Conservation (phyloP, 2,888 invertebrate species). For the Cacoxenus indagator region DNA sequence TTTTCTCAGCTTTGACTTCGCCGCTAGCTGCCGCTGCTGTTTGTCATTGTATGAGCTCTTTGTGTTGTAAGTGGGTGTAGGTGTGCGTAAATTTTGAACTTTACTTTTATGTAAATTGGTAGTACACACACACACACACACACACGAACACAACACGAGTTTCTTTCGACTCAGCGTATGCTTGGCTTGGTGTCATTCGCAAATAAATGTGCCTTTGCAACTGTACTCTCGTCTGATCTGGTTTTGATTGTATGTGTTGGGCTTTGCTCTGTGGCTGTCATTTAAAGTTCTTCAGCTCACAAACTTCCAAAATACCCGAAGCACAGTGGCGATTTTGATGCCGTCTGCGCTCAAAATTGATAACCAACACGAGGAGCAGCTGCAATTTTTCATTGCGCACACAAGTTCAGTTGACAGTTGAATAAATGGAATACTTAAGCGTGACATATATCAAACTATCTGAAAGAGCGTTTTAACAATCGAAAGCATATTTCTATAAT, state of each 20-base stretch:
- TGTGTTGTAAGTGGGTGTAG: not conserved
- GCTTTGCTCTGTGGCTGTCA: constrained; percentile 8
- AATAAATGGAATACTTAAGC: too few relatives aligned
- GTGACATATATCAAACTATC: too few relatives aligned
- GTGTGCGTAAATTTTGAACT: constrained; percentile 43
- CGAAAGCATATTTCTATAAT: too few relatives aligned
- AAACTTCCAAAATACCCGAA: constrained; percentile 10
- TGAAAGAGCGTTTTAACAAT: too few relatives aligned
- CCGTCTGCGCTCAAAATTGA: not conserved
- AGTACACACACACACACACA: constrained; percentile 38
- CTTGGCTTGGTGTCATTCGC: constrained; percentile 52
- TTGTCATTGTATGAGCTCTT: not conserved
- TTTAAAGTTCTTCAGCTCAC: constrained; percentile 6
- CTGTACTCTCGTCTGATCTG: not conserved
- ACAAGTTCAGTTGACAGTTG: too few relatives aligned
- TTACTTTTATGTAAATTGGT: constrained; percentile 62
- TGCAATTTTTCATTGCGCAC: too few relatives aligned
- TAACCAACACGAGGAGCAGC: too few relatives aligned
- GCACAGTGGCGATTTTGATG: constrained; percentile 17
- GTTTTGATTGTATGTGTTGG: not conserved
- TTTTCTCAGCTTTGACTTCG: not conserved
- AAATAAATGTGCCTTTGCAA: constrained; percentile 31
- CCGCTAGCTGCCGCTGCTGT: not conserved
- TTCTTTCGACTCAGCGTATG: constrained; percentile 19
- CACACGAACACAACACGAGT: constrained; percentile 15